Evolutionary conservation across 2,888 invertebrate species (phyloP).

Genomic region (Helleia helle): DNA sequence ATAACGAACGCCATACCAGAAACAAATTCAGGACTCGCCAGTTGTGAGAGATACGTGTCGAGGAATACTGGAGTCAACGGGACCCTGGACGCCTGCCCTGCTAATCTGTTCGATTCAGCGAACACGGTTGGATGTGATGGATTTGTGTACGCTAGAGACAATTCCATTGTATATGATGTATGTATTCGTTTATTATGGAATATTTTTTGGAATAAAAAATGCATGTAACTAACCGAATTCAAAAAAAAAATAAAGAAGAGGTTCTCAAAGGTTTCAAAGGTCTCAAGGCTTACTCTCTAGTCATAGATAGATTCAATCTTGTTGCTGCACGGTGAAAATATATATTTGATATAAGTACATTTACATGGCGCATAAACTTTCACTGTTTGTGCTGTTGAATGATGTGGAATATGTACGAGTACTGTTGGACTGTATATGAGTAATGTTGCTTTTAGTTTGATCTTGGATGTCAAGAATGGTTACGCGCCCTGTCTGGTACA

Average conservation of each 20-base stretch:
- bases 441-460: conserved; percentile 51
- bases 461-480: conserved; percentile 76
- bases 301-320: too few species aligned
- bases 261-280: too few species aligned
- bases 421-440: too few species aligned
- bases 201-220: neutral
- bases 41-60: conserved; percentile 37
- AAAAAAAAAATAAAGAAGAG: too few species aligned
- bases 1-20: conserved; percentile 40
- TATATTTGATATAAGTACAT: too few species aligned
- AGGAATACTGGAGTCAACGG: conserved; percentile 20
- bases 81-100: conserved; percentile 32
- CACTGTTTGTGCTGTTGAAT: neutral
- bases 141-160: conserved; percentile 25
- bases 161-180: conserved; percentile 31
- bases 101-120: conserved; percentile 29
- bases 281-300: too few species aligned
- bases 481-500: conserved; percentile 77
- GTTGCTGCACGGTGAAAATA: too few species aligned
- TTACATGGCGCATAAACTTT: neutral
- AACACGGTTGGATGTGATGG: conserved; percentile 20
- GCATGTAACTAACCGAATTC: too few species aligned
- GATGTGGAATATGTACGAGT: neutral
- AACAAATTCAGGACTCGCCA: conserved; percentile 36
- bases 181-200: conserved; percentile 12